Evolutionary conservation across 2,113 vertebrate genomes (phyloP), one percentile per base, ranked within the genome.

Genomic region (Mesocricetus auratus): DNA sequence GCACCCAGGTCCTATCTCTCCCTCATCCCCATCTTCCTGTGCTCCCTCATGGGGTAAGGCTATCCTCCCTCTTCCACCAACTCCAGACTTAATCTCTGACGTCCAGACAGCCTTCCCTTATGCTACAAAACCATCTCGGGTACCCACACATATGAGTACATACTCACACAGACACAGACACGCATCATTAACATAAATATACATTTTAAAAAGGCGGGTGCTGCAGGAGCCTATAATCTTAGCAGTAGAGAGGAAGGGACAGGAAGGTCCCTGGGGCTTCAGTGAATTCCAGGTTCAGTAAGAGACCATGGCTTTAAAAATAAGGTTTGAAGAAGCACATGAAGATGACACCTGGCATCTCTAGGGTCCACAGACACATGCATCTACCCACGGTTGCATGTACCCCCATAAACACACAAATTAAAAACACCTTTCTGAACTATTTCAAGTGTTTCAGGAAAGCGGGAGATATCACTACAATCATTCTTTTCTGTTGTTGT

Each of bases 371-470:
- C 21, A 60, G 36, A 60, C 56, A 24, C 22, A 39, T 12, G n/a
- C 56, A 26, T 5, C 21, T 33, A 21, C 39, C 9, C 60, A 17
- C 8, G 33, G 26, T 7, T 45, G 1, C 0, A 33, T 47, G 39
- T 10, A 47, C 5, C 47, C 47, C 47, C 47, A 47, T 47, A 53
- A 53, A 53, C 7, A 87, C 5, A 16, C 66, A 86, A 24, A 75
- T 82, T 50, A 39, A 60, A 73, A 73, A 75, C 33, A 0, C 5
- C 39, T 45, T 77, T 88, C 73, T 6, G 26, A 89, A 93, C 89
- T 42, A 78, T 42, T 86, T 82, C 89, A 58, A 62, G 31, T 58
- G 58, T 71, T 89, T 93, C 86, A 81, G 79, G n/a, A 86, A 90
- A 94, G 89, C 42, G 81, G n/a, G 36, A 85, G 60, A 79, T 45